A percentile compares a stretch with the other conserved stretches of the same genome.
These are phyloP conservation scores for Ectropis grisescens DNA, from an alignment of 1,140 invertebrate genomes.

Conservation along the genomic window DNA sequence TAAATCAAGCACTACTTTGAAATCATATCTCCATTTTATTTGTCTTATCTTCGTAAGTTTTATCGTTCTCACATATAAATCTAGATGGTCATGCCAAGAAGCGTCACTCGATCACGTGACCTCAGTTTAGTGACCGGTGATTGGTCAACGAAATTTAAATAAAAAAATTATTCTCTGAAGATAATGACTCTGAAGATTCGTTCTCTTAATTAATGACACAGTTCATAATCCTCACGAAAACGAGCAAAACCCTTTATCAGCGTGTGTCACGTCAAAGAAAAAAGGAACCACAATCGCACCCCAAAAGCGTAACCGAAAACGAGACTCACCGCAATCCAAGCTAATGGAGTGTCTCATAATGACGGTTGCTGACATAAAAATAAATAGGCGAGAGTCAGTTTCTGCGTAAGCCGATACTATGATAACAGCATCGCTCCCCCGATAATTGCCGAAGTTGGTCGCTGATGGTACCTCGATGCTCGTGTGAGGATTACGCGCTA, in stretches of 20 bases:
- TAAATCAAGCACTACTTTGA: too few relatives aligned
- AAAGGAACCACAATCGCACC: slow-evolving; percentile 45
- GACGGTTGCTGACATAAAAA: slow-evolving; percentile 70
- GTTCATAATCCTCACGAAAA: too few relatives aligned
- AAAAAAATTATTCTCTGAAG: too few relatives aligned
- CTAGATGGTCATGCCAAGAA: too few relatives aligned
- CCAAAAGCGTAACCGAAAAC: slow-evolving; percentile 64
- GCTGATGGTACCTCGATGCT: slow-evolving; percentile 24
- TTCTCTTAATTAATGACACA: too few relatives aligned
- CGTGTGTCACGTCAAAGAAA: slow-evolving; percentile 13
- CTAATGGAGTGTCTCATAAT: slow-evolving; percentile 70
- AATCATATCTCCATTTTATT: too few relatives aligned
- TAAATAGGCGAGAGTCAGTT: slow-evolving; percentile 69
- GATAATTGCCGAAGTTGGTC: slow-evolving; percentile 64
- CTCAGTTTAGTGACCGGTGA: too few relatives aligned
- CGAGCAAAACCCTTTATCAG: neutral
- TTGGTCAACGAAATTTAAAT: too few relatives aligned
- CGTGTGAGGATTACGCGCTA: slow-evolving; percentile 39
- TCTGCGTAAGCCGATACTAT: slow-evolving; percentile 70
- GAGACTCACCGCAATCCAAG: slow-evolving; percentile 62
- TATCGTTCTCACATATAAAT: too few relatives aligned
- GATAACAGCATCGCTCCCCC: slow-evolving; percentile 65
- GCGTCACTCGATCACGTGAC: too few relatives aligned
- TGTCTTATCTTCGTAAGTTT: too few relatives aligned
- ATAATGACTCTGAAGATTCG: too few relatives aligned